A percentile compares a stretch with the other conserved stretches of the same genome.
These are phyloP conservation scores for Geotria australis DNA, from an alignment of 2,797 vertebrate species.

Conservation along the genomic window DNA sequence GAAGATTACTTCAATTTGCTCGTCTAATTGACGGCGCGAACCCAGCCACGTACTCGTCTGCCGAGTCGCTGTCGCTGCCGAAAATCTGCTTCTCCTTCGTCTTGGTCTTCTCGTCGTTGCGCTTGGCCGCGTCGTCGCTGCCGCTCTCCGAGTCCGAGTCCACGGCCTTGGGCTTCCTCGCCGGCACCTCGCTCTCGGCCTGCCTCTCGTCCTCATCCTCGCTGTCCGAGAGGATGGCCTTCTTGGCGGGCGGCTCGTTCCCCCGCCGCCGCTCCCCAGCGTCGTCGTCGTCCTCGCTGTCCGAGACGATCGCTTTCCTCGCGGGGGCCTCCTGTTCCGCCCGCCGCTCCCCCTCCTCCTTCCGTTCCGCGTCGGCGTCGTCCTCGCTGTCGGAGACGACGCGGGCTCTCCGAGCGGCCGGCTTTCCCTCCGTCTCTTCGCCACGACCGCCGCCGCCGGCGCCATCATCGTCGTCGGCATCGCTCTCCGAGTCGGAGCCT, in stretches of 20 bases:
- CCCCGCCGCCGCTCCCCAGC: neutral
- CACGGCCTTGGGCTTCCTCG: slow-evolving; percentile 21
- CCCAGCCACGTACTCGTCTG: slow-evolving; percentile 17
- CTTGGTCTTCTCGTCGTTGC: slow-evolving; percentile 16
- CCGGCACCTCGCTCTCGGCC: neutral
- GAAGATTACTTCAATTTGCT: neutral
- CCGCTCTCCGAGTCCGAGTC: slow-evolving; percentile 35
- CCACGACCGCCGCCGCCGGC: neutral
- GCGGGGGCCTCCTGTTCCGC: too few relatives aligned
- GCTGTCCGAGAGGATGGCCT: neutral
- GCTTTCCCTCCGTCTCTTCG: neutral
- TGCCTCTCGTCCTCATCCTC: neutral
- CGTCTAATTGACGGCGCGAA: neutral
- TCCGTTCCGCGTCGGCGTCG: too few relatives aligned
- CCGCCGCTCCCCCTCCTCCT: too few relatives aligned
- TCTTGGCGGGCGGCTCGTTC: neutral
- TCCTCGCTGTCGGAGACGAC: slow-evolving; percentile 25
- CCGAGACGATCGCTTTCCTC: neutral
- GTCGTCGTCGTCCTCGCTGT: neutral
- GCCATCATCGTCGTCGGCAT: too few relatives aligned
- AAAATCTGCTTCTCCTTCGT: slow-evolving; percentile 63
- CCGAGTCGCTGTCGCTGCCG: slow-evolving; percentile 77
- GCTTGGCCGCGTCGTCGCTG: slow-evolving; percentile 24
- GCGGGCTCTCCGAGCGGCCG: slow-evolving; percentile 34
- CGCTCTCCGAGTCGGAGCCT: too few relatives aligned